Evolutionary conservation across 1,140 invertebrate genomes (phyloP).

Genomic region (Harpegnathos saltator): DNA sequence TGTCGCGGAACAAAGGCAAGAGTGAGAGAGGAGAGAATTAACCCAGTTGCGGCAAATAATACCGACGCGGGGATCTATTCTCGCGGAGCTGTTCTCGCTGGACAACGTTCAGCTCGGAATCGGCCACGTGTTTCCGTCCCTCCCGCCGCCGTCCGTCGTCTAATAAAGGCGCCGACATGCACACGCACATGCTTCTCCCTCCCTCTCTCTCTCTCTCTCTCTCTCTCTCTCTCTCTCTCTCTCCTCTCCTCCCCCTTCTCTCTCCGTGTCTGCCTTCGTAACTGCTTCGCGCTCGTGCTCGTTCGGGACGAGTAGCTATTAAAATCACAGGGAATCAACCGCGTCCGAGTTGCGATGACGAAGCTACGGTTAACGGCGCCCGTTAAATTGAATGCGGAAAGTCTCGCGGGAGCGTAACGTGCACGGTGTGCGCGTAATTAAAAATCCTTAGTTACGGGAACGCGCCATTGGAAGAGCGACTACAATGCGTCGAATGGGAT

Average conservation of each 20-base stretch:
- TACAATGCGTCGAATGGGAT: too few species aligned
- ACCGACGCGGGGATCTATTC: conserved; percentile 73
- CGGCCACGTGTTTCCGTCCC: conserved; percentile 63
- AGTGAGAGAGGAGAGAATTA: conserved; percentile 74
- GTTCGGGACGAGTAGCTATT: conserved; percentile 51
- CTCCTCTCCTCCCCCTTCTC: too few species aligned
- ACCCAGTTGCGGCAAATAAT: conserved; percentile 79
- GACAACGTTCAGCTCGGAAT: conserved; percentile 67
- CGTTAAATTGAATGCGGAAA: conserved; percentile 25
- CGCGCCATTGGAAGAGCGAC: neutral
- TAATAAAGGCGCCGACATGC: conserved; percentile 70
- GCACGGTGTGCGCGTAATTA: conserved; percentile 1
- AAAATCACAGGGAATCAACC: conserved; percentile 51
- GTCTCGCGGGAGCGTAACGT: conserved; percentile 13
- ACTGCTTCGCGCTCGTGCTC: conserved; percentile 40
- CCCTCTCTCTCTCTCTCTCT: conserved; percentile 22
- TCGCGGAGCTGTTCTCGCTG: conserved; percentile 68
- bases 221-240: neutral
- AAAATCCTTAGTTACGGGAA: conserved; percentile 4
- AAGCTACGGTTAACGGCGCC: conserved; percentile 17
- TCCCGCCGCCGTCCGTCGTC: conserved; percentile 52
- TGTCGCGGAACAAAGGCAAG: conserved; percentile 44
- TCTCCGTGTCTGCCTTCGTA: conserved; percentile 14
- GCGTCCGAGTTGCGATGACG: conserved; percentile 36
- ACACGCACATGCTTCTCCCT: neutral